Evolutionary conservation across 2,113 vertebrate genomes (phyloP), one percentile per base, ranked within the genome.

Genomic region (Daubentonia madagascariensis): DNA sequence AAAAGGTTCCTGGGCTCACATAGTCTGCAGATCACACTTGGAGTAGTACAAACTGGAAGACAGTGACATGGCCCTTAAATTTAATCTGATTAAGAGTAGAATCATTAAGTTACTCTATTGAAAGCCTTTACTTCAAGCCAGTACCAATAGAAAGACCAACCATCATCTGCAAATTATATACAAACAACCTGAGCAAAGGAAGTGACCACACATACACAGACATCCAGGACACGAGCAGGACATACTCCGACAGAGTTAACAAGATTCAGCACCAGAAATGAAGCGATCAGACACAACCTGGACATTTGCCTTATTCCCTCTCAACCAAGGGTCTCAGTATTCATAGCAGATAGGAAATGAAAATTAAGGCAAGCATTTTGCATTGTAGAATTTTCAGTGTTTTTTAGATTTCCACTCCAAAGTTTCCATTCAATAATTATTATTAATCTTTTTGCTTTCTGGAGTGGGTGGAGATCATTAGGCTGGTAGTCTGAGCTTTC

Each of bases 381-480:
- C 18, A 65, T 16, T 83, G 18, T 45, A 81, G 65, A 88, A 59
- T 22, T 91, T 89, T 65, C 18, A 67, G 13, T 32, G 32, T 85
- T 76, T 76, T 85, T 43, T 43, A 63, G 30, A 76, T 94, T 92
- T 94, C 13, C 16, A 67, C 61, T 63, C 20, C 9, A 48, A 81
- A 91, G 5, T 78, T 65, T 85, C 25, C 67, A 20, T 59, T 91
- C n/a, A 83, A 28, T 88, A 50, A 85, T 88, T 91, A 67, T 91
- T 67, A 73, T 70, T 67, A 75, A 92, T 68, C 5, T 12, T 32
- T 91, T 94, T 76, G 17, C 20, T 92, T 79, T 92, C 48, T 85
- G 50, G 28, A 65, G n/a, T 18, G 6, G 0, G 16, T 79, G 8
- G 57, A 68, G 30, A 40, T 45, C n/a, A 22, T 6, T 32, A 4